Percentiles rank a stretch among this genome's conserved stretches.
Evolutionary conservation across 2,797 vertebrate genomes (phyloP).

Genomic region (Urocyon cinereoargenteus): DNA sequence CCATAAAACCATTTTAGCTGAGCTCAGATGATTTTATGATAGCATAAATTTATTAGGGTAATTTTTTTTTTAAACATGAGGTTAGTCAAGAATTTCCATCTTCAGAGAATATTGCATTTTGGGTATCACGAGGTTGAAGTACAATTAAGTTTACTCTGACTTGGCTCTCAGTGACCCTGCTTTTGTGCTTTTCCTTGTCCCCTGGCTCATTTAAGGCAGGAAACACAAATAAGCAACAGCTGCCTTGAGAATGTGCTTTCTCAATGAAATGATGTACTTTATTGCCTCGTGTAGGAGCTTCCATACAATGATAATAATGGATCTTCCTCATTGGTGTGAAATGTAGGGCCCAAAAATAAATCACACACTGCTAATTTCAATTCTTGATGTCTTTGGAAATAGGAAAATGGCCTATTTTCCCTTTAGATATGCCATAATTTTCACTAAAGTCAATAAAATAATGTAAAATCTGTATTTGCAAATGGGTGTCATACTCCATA

Average conservation of each 20-base stretch:
- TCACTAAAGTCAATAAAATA: constrained; percentile 78
- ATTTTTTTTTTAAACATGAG: constrained; percentile 75
- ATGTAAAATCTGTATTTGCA: constrained; percentile 68
- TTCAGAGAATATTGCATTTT: constrained; percentile 80
- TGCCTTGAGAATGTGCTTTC: constrained; percentile 62
- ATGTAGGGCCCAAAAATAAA: constrained; percentile 56
- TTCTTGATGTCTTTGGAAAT: constrained; percentile 65
- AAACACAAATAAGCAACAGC: constrained; percentile 67
- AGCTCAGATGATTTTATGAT: constrained; percentile 80
- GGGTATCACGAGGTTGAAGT: constrained; percentile 69
- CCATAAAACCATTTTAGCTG: constrained; percentile 84
- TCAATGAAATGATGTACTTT: constrained; percentile 75
- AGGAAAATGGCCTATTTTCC: constrained; percentile 73
- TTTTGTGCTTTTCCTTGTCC: constrained; percentile 50
- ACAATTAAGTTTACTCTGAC: constrained; percentile 54
- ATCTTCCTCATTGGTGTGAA: constrained; percentile 51
- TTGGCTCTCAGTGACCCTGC: constrained; percentile 34
- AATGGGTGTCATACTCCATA: constrained; percentile 62
- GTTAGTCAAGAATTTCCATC: constrained; percentile 75
- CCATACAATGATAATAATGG: constrained; percentile 63
- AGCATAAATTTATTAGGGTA: constrained; percentile 81
- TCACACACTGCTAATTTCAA: constrained; percentile 63
- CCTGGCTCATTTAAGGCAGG: constrained; percentile 76
- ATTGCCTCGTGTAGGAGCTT: constrained; percentile 39
- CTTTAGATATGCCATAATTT: constrained; percentile 74